Percentiles rank a stretch among this genome's conserved stretches.
Evolutionary conservation across 2,888 invertebrate genomes (phyloP).

Genomic region (Steinernema scapterisci): DNA sequence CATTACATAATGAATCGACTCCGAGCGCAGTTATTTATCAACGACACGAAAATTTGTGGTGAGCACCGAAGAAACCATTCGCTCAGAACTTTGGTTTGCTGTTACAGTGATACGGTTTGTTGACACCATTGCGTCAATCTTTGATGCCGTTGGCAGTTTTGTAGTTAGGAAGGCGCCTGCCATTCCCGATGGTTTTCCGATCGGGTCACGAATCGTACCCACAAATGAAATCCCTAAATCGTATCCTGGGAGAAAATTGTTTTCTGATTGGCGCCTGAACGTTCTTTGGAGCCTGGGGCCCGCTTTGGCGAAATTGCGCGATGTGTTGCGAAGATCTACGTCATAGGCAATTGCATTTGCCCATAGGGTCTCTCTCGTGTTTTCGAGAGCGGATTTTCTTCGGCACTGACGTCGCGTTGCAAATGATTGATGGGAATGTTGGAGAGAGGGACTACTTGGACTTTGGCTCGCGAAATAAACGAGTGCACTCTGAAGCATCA

Average conservation of each 20-base stretch:
- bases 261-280: neutral
- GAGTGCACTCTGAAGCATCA: too few relatives aligned
- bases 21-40: neutral
- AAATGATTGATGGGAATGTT: conserved; percentile 17
- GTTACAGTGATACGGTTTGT: neutral
- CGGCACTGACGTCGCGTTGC: conserved; percentile 1
- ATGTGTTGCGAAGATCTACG: neutral
- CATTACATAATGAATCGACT: too few relatives aligned
- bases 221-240: too few relatives aligned
- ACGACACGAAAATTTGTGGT: neutral
- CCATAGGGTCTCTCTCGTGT: conserved; percentile 19
- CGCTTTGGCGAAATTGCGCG: neutral
- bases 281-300: neutral
- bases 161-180: too few relatives aligned
- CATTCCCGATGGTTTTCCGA: too few relatives aligned
- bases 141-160: neutral
- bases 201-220: too few relatives aligned
- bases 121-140: neutral
- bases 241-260: too few relatives aligned
- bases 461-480: neutral
- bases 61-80: neutral
- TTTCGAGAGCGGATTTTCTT: neutral
- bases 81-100: conserved; percentile 6
- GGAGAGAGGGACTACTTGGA: neutral
- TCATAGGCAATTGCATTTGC: conserved; percentile 23